Evolutionary conservation across 2,113 vertebrate species (phyloP), one percentile per base, ranked within the genome.

Genomic region (Cynocephalus volans): DNA sequence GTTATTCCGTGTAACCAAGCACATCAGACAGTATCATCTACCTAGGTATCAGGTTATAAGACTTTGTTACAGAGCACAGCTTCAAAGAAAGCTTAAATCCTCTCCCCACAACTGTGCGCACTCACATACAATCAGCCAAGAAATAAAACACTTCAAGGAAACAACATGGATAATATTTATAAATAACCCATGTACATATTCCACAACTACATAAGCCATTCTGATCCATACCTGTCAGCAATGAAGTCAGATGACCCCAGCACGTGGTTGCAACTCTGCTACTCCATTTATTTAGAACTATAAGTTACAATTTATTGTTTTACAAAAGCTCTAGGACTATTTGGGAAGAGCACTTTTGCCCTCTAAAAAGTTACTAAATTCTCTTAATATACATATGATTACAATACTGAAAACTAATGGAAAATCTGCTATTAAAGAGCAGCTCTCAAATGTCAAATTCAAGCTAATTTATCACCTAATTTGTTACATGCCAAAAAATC

Each of bases 361-460:
- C 67, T 92, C 75, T 90, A 87, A 88, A 85, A n/a, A 9, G 60
- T 82, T 72, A 72, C 17, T 90, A 80, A 94, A 64, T 93, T 88
- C 28, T 75, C 84, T 90, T 87, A 52, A 84, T 88, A 56, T 24
- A 79, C 72, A 80, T 23, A 26, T 83, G 12, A 48, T 60, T 69
- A 92, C 41, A 36, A 82, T 58, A 73, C n/a, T 93, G 31, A 94
- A 90, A 97, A 92, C n/a, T 58, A 77, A 94, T 67, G 21, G 45
- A 64, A 80, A 76, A 82, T 23, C 50, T 54, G 96, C 8, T 28
- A 31, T 88, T 85, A 93, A 94, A 93, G 50, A 73, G 69, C 50
- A 93, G 18, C 26, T 94, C 52, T 93, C 56, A 75, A 93, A 90
- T n/a, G n/a, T 80, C 79, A 95, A 96, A 89, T 70, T 92, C n/a